phyloP scores from a whole-genome alignment of 2,797 vertebrate genomes.

The Ammospiza maritima region DNA sequence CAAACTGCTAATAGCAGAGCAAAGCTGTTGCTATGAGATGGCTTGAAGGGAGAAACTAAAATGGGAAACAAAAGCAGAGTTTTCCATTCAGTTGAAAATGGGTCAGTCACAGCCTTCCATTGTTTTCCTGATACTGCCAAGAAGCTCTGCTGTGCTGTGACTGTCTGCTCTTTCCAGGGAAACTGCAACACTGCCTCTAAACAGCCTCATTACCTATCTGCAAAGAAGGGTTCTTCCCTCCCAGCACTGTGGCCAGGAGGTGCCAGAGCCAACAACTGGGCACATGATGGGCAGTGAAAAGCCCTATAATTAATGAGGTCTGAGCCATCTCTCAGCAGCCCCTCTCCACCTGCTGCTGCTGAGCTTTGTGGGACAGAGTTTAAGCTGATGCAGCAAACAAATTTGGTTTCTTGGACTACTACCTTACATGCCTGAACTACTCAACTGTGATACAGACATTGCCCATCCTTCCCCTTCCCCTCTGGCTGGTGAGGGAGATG shows the following conservation, averaged over 20 bases:
- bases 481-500: neutral
- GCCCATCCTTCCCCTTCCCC: neutral
- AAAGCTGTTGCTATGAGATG: conserved; percentile 42
- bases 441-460: neutral
- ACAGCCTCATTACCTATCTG: neutral
- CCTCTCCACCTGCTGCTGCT: neutral
- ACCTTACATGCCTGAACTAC: neutral
- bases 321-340: neutral
- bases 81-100: conserved; percentile 34
- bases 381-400: neutral
- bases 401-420: neutral
- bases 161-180: neutral
- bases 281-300: neutral
- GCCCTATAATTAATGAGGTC: neutral
- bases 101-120: neutral
- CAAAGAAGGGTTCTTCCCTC: neutral
- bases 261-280: neutral
- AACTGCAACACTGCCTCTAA: neutral
- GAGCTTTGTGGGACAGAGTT: neutral
- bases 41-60: conserved; percentile 23
- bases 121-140: neutral
- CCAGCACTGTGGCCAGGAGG: neutral
- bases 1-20: neutral
- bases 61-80: conserved; percentile 17
- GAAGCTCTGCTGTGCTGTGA: neutral